Conservation (phyloP, 2,113 vertebrate genomes). For the Pluvialis apricaria region DNA sequence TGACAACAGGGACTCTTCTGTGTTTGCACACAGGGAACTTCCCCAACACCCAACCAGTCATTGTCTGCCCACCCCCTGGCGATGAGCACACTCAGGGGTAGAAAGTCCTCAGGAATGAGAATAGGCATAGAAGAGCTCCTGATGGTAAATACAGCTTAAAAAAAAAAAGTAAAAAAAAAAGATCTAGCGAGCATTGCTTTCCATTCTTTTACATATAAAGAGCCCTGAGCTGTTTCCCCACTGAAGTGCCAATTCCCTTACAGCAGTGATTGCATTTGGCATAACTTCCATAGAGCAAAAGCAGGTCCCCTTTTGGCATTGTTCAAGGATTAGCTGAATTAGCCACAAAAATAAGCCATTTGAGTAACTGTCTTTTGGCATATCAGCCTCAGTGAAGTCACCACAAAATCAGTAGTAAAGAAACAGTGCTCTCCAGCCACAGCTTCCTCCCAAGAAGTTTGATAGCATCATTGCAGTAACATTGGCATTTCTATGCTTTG, state of each 20-base stretch:
- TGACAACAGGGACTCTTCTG: neutral
- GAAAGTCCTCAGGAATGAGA: neutral
- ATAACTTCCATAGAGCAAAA: neutral
- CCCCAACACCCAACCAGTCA: neutral
- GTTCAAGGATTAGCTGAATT: neutral
- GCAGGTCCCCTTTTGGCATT: neutral
- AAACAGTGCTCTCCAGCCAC: neutral
- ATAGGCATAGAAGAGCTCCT: neutral
- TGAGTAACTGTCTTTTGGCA: neutral
- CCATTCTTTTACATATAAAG: neutral
- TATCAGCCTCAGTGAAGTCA: neutral
- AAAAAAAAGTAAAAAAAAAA: neutral
- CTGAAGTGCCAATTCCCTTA: neutral
- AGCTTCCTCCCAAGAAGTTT: neutral
- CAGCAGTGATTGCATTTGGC: neutral
- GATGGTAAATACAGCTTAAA: neutral
- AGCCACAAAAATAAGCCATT: neutral
- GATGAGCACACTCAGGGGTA: fast-evolving
- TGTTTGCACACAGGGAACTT: neutral
- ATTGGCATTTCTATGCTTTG: neutral
- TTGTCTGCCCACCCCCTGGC: neutral
- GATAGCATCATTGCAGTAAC: neutral
- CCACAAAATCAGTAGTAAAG: neutral
- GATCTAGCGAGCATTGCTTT: neutral
- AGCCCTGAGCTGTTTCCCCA: neutral